Conservation (phyloP, 2,113 vertebrate species). For the Ursus arctos region DNA sequence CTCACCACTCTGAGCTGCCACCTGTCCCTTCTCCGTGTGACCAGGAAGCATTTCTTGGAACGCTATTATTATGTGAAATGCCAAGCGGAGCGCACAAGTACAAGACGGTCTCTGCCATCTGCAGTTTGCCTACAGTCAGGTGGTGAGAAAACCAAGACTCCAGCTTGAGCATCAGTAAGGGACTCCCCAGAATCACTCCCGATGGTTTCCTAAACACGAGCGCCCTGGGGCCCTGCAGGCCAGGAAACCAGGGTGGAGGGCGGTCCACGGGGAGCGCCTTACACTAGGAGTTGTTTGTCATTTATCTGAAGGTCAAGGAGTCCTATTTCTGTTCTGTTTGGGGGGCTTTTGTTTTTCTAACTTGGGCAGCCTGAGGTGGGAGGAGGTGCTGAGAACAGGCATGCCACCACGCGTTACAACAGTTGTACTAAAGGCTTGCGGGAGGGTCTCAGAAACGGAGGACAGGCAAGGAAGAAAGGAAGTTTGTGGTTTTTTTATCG, state of each 20-base stretch:
- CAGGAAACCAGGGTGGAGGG: background rate
- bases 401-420: too few species aligned
- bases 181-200: background rate
- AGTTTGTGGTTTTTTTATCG: background rate
- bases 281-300: background rate
- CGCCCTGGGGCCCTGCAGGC: background rate
- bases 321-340: background rate
- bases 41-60: background rate
- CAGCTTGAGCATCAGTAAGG: background rate
- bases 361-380: background rate
- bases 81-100: background rate
- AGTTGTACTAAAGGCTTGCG: too few species aligned
- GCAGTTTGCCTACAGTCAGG: background rate
- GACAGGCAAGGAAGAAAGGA: background rate
- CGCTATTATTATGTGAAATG: rapidly evolving
- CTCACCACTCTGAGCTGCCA: background rate
- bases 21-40: background rate
- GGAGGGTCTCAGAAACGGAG: background rate
- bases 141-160: background rate
- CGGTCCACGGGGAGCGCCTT: too few species aligned
- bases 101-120: background rate
- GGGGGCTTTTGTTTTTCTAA: background rate
- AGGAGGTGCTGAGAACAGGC: background rate
- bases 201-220: background rate
- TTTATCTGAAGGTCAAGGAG: background rate